phyloP scores from a whole-genome alignment of 2,113 vertebrate species.

The Syrmaticus mikado region DNA sequence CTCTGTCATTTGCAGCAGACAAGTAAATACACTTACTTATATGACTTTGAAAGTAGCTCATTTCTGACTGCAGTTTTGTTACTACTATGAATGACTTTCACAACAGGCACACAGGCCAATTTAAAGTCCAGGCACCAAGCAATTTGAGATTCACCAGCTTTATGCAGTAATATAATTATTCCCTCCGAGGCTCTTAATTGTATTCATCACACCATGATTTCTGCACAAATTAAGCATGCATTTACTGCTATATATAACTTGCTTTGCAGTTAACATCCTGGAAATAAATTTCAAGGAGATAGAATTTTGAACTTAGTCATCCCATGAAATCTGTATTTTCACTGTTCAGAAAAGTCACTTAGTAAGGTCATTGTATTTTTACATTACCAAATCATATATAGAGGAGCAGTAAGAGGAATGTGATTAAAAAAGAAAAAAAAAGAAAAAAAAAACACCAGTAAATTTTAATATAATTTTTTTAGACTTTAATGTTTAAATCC shows the following conservation, averaged over 20 bases:
- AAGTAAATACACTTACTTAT: conserved; percentile 59
- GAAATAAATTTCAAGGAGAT: conserved; percentile 88
- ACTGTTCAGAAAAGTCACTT: conserved; percentile 62
- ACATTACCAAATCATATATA: not conserved
- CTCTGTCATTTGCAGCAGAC: conserved; percentile 59
- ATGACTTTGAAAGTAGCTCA: conserved; percentile 82
- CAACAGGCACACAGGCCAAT: conserved; percentile 85
- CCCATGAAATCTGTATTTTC: conserved; percentile 78
- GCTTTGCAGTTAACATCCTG: conserved; percentile 87
- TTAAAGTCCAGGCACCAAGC: conserved; percentile 87
- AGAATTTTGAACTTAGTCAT: conserved; percentile 78
- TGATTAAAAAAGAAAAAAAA: not conserved
- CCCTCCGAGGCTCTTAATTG: conserved; percentile 89
- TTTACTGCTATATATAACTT: conserved; percentile 89
- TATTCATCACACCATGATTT: conserved; percentile 91
- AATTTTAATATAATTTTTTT: not conserved
- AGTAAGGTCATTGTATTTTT: conserved; percentile 75
- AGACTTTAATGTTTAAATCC: not conserved
- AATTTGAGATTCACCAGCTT: conserved; percentile 88
- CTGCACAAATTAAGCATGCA: conserved; percentile 89
- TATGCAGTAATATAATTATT: conserved; percentile 90
- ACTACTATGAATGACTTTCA: conserved; percentile 83
- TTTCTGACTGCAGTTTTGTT: conserved; percentile 76
- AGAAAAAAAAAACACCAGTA: not conserved
- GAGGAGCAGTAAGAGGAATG: not conserved